Evolutionary conservation across 2,888 invertebrate species (phyloP), one percentile per base, ranked within the genome.

Genomic region (Onthophagus sagittarius): DNA sequence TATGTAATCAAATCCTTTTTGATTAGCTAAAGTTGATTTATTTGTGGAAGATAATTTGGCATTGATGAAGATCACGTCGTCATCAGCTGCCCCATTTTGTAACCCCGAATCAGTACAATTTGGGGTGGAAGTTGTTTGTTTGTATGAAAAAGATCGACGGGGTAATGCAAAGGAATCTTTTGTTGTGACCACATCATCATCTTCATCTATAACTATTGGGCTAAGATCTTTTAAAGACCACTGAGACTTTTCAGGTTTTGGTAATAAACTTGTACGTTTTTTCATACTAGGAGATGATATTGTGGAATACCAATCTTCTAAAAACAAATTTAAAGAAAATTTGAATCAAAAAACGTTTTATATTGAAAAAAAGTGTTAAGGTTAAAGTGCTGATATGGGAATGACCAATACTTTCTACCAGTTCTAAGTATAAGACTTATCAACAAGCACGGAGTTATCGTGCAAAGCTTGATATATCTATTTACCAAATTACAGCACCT

Each of bases 31-130:
- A 4, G 70, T 9, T 73, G 77, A 78, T 74, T 81, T 83, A 31
- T 78, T 78, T 23, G 72, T 74, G 0, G 79, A 75, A 53, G 81
- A 77, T 73, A 79, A 80, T 3, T 75, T 77, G 72, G 79, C 79
- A 71, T 79, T 80, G 5, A 83, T 77, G 74, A 82, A 81, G 31
- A 77, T 78, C 6, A 84, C 76, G 74, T 84, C 83, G 74, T 83
- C 81, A 65, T 80, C 78, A 2, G n/a, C 32, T 1, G 15, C 7
- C 14, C 79, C 79, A 70, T 77, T 78, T 71, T 76, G 76, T 14
- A 15, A 53, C 0, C 39, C 14, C 11, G 69, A 39, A 74, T 75
- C 72, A 15, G 63, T 32, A 53, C 63, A 15, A 71, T 78, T 78
- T 5, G 79, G 79, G 15, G 80, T 79, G 53, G 79, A 79, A 13